phyloP scores from a whole-genome alignment of 2,888 invertebrate species.

The Venusia cambrica region DNA sequence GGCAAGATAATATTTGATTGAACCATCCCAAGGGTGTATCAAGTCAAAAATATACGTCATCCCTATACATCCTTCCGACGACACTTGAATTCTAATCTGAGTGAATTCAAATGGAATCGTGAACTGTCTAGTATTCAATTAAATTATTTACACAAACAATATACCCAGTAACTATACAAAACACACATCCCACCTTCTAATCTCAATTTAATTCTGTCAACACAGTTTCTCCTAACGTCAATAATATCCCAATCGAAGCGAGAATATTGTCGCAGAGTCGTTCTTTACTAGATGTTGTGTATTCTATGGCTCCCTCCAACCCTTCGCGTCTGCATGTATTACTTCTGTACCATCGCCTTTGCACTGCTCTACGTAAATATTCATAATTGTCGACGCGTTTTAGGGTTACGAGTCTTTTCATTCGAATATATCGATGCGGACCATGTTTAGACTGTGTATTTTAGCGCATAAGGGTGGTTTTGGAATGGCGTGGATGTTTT shows the following conservation, averaged over 20 bases:
- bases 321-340: slow-evolving; percentile 56
- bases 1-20: too few relatives aligned
- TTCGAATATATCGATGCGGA: slow-evolving; percentile 26
- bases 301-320: slow-evolving; percentile 42
- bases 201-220: slow-evolving; percentile 27
- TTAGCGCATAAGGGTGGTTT: slow-evolving; percentile 30
- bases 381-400: slow-evolving; percentile 54
- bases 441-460: slow-evolving; percentile 27
- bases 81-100: too few relatives aligned
- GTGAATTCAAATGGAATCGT: too few relatives aligned
- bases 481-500: slow-evolving; percentile 21
- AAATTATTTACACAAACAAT: too few relatives aligned
- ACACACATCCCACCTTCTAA: slow-evolving; percentile 21
- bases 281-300: slow-evolving; percentile 3
- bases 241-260: slow-evolving; percentile 32
- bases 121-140: too few relatives aligned
- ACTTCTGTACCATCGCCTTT: slow-evolving; percentile 55
- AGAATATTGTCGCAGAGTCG: slow-evolving; percentile 11
- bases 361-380: slow-evolving; percentile 61
- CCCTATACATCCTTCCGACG: too few relatives aligned
- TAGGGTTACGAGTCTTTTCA: slow-evolving; percentile 38
- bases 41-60: too few relatives aligned
- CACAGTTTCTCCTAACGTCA: slow-evolving; percentile 26
- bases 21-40: too few relatives aligned
- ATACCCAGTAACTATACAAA: too few relatives aligned